Evolutionary conservation across 2,113 vertebrate species (phyloP), one percentile per base, ranked within the genome.

Genomic region (Indicator indicator): DNA sequence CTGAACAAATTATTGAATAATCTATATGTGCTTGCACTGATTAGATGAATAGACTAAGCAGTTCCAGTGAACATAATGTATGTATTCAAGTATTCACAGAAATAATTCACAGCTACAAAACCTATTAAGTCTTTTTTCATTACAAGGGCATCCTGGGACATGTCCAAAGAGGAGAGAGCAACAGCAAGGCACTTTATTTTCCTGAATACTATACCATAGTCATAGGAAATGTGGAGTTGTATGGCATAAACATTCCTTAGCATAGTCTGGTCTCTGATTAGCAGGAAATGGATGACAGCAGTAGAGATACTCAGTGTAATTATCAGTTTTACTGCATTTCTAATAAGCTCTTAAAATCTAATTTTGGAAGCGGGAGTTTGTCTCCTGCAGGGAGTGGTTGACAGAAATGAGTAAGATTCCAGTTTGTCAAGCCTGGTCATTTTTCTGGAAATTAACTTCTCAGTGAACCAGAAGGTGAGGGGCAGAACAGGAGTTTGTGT

Each of bases 301-400:
- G 75, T 76, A 82, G 88, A 94, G 68, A 67, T 87, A 90, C 90
- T 94, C 93, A 76, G 74, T 44, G 28, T 96, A 94, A 97, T 96
- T 95, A 96, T 82, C 86, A 92, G 72, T 84, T 94, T 94, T 93
- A 32, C 64, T 85, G 83, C 58, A 92, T 88, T 89, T 80, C 70
- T 96, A 94, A 95, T 91, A 92, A 78, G 84, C 81, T 94, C 79
- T 96, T 84, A 94, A 95, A 88, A 77, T 92, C 56, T 95, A 95
- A 94, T 96, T 96, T 93, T 93, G 83, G 83, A 94, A 92, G 85
- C 2, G 1, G 6, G 64, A 80, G 21, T 69, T 90, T 94, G 83
- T 44, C 58, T 86, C 80, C 90, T 91, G 67, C 38, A 81, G 85
- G 83, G 75, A 94, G 83, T 17, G 24, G 52, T 7, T 86, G 16